Evolutionary conservation across 2,113 vertebrate genomes (phyloP).

Genomic region (Chascanopsetta lugubris): DNA sequence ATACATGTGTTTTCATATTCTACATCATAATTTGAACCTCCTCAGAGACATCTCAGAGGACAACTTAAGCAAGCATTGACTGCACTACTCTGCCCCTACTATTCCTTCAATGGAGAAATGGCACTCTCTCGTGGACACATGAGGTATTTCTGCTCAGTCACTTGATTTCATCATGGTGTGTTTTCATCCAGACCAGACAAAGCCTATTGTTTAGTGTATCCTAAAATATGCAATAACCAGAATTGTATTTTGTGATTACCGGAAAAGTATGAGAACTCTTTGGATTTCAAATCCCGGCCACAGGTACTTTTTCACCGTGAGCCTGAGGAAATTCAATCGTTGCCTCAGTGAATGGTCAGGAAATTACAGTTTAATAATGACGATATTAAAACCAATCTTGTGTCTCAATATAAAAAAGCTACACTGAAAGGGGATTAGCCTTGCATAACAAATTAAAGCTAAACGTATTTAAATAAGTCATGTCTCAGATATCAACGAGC

Average conservation of each 20-base stretch:
- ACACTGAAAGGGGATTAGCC: too few species aligned
- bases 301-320: too few species aligned
- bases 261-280: not conserved
- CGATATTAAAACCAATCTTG: not conserved
- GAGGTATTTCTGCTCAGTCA: not conserved
- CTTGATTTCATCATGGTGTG: not conserved
- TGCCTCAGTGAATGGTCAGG: not conserved
- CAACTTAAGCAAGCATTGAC: not conserved
- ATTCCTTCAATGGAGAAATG: conserved; percentile 1
- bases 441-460: too few species aligned
- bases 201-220: not conserved
- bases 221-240: not conserved
- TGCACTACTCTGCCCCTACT: fast-evolving
- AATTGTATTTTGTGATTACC: not conserved
- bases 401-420: not conserved
- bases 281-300: not conserved
- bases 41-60: not conserved
- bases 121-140: conserved; percentile 30
- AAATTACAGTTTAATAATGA: too few species aligned
- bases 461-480: too few species aligned
- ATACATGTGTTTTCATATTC: not conserved
- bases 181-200: not conserved
- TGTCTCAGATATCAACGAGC: too few species aligned
- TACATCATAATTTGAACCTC: not conserved
- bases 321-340: not conserved